Evolutionary conservation across 1,140 invertebrate species (phyloP).

Genomic region (Venturia canescens): DNA sequence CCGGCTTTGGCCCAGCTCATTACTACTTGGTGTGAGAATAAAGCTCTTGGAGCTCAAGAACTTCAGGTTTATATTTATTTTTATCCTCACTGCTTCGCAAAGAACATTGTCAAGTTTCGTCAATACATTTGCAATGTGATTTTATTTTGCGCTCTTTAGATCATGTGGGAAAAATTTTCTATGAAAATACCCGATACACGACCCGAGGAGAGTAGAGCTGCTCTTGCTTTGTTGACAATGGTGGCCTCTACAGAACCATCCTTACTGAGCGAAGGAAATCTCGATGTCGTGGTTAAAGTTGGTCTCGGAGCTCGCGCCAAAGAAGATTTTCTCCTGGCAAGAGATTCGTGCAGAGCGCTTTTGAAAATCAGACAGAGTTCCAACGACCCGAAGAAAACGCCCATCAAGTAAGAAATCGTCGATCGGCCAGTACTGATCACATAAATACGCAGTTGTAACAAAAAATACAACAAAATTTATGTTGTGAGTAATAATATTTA

Average conservation of each 20-base stretch:
- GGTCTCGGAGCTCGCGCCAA: constrained; percentile 77
- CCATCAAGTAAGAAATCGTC: constrained; percentile 59
- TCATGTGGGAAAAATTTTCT: constrained; percentile 90
- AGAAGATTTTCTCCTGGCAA: constrained; percentile 78
- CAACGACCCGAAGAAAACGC: constrained; percentile 58
- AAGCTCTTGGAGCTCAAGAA: constrained; percentile 78
- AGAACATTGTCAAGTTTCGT: constrained; percentile 37
- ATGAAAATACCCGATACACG: constrained; percentile 85
- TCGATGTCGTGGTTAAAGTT: constrained; percentile 79
- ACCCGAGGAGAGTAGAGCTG: constrained; percentile 81
- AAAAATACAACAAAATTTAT: too few relatives aligned
- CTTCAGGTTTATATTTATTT: constrained; percentile 64
- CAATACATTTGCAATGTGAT: neutral
- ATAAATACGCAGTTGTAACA: too few relatives aligned
- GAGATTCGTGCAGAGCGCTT: constrained; percentile 80
- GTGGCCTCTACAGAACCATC: constrained; percentile 78
- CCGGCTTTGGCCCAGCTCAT: constrained; percentile 85
- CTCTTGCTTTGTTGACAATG: constrained; percentile 87
- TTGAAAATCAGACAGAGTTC: constrained; percentile 73
- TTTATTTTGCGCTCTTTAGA: constrained; percentile 75
- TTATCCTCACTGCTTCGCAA: neutral
- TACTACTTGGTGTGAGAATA: constrained; percentile 80
- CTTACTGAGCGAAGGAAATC: constrained; percentile 78
- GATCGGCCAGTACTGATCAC: too few relatives aligned
- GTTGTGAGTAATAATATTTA: too few relatives aligned